These are phyloP conservation scores for Gymnarchus niloticus DNA, from an alignment of 2,113 vertebrate genomes.

Conservation along the genomic window DNA sequence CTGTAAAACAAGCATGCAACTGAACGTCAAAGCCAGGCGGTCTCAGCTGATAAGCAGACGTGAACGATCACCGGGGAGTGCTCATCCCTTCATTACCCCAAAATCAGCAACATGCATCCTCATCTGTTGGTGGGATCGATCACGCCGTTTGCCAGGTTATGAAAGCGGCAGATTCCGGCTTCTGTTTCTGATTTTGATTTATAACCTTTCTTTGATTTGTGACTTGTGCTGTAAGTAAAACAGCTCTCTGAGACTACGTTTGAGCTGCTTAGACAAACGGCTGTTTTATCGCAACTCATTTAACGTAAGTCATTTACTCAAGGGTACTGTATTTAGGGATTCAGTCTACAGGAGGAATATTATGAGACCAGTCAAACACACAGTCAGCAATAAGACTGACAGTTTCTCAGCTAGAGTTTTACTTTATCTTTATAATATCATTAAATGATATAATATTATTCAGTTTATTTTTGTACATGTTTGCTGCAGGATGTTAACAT, in stretches of 20 bases:
- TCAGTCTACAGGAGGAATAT: no score
- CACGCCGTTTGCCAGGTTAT: neutral
- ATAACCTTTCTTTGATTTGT: neutral
- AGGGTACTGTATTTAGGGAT: no score
- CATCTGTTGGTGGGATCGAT: neutral
- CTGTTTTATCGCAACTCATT: no score
- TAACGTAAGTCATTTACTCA: no score
- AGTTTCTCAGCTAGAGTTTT: no score
- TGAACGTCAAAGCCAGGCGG: neutral
- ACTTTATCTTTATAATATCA: no score
- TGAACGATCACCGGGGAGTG: neutral
- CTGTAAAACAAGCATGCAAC: constrained; percentile 2
- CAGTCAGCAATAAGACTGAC: no score
- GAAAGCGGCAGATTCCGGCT: neutral
- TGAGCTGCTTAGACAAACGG: no score
- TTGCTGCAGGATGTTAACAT: no score
- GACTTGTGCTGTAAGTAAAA: neutral
- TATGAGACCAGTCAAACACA: no score
- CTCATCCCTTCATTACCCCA: neutral
- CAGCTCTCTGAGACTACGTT: neutral
- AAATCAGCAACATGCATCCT: neutral
- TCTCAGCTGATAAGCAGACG: neutral
- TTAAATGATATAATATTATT: no score
- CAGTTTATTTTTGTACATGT: no score
- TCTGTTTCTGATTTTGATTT: neutral